phyloP scores from a whole-genome alignment of 2,888 invertebrate genomes.

The Tetrapedia diversipes region DNA sequence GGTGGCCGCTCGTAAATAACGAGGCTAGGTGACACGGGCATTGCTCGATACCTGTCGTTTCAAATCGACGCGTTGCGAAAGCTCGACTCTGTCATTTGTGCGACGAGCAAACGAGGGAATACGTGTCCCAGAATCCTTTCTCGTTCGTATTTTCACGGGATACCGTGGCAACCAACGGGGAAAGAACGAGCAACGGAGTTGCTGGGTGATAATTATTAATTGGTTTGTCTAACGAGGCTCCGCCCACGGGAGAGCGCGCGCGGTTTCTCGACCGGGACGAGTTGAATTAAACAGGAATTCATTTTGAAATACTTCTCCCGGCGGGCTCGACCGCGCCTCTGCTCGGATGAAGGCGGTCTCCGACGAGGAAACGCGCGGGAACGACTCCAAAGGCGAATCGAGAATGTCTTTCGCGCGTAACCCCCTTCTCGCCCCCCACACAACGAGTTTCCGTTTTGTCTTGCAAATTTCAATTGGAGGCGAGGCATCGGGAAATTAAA shows the following conservation, averaged over 20 bases:
- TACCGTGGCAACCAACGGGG: not conserved
- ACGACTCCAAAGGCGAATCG: constrained; percentile 34
- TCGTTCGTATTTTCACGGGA: not conserved
- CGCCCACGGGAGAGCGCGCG: constrained; percentile 26
- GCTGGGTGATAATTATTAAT: constrained; percentile 70
- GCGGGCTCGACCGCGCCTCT: constrained; percentile 14
- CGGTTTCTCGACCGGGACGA: constrained; percentile 39
- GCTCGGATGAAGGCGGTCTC: constrained; percentile 27
- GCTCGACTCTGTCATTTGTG: not conserved
- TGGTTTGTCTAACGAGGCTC: constrained; percentile 67
- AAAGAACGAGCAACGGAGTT: constrained; percentile 4
- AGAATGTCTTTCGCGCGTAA: constrained; percentile 9
- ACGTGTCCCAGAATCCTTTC: not conserved
- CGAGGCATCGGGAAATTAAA: constrained; percentile 22
- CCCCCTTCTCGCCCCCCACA: too few species aligned
- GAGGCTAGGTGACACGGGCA: not conserved
- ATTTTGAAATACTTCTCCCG: constrained; percentile 64
- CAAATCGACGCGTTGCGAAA: not conserved
- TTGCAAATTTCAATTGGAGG: constrained; percentile 48
- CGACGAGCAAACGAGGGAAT: not conserved
- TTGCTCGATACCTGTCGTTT: constrained; percentile 1
- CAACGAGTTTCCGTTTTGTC: constrained; percentile 37
- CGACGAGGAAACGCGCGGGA: constrained; percentile 63
- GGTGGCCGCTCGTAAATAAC: constrained; percentile 27
- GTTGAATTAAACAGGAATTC: constrained; percentile 69